These are phyloP conservation scores for Isurus oxyrinchus DNA, from an alignment of 2,113 vertebrate genomes.

Conservation along the genomic window DNA sequence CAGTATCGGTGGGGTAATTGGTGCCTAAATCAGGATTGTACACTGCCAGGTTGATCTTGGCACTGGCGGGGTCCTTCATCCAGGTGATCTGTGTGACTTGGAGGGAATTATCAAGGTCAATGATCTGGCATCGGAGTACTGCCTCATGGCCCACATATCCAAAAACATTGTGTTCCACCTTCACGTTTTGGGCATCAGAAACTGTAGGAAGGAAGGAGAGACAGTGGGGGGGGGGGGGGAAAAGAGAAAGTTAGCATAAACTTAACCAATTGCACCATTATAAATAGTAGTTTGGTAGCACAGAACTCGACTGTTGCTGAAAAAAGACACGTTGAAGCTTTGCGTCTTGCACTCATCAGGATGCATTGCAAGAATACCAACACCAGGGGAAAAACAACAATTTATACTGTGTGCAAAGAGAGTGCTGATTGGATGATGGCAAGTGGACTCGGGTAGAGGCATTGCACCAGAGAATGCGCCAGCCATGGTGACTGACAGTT, in stretches of 20 bases:
- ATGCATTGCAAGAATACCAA: too few relatives aligned
- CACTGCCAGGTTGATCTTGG: slow-evolving; percentile 62
- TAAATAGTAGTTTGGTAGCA: too few relatives aligned
- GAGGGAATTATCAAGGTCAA: slow-evolving; percentile 47
- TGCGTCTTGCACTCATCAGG: too few relatives aligned
- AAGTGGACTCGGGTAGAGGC: too few relatives aligned
- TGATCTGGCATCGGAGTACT: slow-evolving; percentile 65
- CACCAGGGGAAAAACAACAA: too few relatives aligned
- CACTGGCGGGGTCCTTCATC: slow-evolving; percentile 55
- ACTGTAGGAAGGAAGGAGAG: background rate
- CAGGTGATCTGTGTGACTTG: slow-evolving; percentile 66
- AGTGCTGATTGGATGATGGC: too few relatives aligned
- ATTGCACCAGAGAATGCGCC: too few relatives aligned
- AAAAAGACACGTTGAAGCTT: too few relatives aligned
- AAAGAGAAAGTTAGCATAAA: background rate
- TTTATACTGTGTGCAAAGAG: too few relatives aligned
- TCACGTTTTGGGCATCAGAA: slow-evolving; percentile 58
- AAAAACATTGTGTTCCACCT: slow-evolving; percentile 59
- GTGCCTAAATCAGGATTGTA: slow-evolving; percentile 58
- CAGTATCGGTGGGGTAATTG: slow-evolving; percentile 55
- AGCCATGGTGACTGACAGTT: too few relatives aligned
- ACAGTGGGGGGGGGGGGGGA: background rate
- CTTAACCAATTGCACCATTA: too few relatives aligned
- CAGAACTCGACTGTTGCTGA: too few relatives aligned
- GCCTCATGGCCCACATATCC: slow-evolving; percentile 63